Base-by-base conservation (phyloP, 2,888 invertebrate species). In the Pterobdella sp. region DNA sequence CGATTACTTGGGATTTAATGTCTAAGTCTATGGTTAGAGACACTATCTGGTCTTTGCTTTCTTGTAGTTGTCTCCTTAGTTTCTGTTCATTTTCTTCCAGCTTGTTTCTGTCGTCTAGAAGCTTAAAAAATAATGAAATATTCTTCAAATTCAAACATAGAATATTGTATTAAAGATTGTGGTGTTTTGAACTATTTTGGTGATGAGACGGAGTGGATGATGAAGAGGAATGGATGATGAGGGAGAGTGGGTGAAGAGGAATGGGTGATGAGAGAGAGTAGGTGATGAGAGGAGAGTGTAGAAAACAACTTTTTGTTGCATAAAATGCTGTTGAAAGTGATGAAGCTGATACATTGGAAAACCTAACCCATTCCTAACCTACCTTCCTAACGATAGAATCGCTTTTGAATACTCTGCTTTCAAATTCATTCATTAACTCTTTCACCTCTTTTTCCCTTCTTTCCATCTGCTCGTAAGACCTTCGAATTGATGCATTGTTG, bases 1-100 rank as follows among this genome's bases (percentile, higher is more conserved):
- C 66, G 2, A 65, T 66, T 36, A 72, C 72, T 31, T 72, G 72
- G 29, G 22, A 35, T 31, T 71, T 71, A 31, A 90, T 89, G 80
- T 91, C 92, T 34, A 94, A 88, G 79, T 93, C 93, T 14, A 93
- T 91, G 7, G 92, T 92, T 64, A 94, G 86, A 74, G 91, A 89
- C 75, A 93, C 86, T 34, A 92, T 91, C 74, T 93, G 87, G 83
- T 94, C 93, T 0, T 93, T 91, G 80, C 94, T 93, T 81, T 94
- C 93, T 60, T 92, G 87, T 3, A 56, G n/a, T 26, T 18, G 3
- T 26, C n/a, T 56, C n/a, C n/a, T n/a, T 3, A 56, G 10, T 22
- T 22, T n/a, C n/a, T 22, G n/a, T 22, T 56, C n/a, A 26, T 56
- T 26, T 22, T 56, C 60, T 26, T 56, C n/a, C 4, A 22, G 7